Evolutionary conservation across 2,888 invertebrate genomes (phyloP).

Genomic region (Platerodrilus igneus): DNA sequence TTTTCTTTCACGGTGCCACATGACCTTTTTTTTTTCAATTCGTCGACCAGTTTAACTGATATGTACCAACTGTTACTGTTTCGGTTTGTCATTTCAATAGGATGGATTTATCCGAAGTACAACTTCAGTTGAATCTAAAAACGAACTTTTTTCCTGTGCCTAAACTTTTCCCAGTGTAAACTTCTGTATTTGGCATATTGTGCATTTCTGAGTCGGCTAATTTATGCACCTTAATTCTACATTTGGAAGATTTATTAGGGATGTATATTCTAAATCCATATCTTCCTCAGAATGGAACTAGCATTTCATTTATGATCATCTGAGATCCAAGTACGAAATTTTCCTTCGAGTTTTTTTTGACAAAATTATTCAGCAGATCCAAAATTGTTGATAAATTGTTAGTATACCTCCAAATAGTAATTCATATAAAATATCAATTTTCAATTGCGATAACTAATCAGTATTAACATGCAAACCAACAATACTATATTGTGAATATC

Average conservation of each 20-base stretch:
- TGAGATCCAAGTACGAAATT: slow-evolving; percentile 7
- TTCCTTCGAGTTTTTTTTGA: slow-evolving; percentile 5
- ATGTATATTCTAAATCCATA: slow-evolving; percentile 12
- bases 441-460: no score
- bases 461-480: no score
- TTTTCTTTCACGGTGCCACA: slow-evolving; percentile 3
- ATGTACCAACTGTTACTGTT: no score
- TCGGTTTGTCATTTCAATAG: background rate
- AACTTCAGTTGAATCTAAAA: background rate
- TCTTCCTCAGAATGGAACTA: slow-evolving; percentile 15
- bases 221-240: slow-evolving; percentile 3
- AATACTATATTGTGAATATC: no score
- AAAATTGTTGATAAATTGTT: slow-evolving; percentile 14
- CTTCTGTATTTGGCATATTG: slow-evolving; percentile 2
- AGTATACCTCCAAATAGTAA: no score
- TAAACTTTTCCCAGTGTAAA: slow-evolving; percentile 6
- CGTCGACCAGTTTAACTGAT: background rate
- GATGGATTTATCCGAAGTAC: background rate
- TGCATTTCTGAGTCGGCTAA: slow-evolving; percentile 3
- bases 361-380: slow-evolving; percentile 5
- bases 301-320: slow-evolving; percentile 13
- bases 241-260: background rate
- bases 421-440: no score
- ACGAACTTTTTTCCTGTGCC: background rate
- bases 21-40: background rate